A percentile compares a stretch with the other conserved stretches of the same genome.
These are phyloP conservation scores for Myotis lucifugus DNA, from an alignment of 2,113 vertebrate species.

Conservation along the genomic window DNA sequence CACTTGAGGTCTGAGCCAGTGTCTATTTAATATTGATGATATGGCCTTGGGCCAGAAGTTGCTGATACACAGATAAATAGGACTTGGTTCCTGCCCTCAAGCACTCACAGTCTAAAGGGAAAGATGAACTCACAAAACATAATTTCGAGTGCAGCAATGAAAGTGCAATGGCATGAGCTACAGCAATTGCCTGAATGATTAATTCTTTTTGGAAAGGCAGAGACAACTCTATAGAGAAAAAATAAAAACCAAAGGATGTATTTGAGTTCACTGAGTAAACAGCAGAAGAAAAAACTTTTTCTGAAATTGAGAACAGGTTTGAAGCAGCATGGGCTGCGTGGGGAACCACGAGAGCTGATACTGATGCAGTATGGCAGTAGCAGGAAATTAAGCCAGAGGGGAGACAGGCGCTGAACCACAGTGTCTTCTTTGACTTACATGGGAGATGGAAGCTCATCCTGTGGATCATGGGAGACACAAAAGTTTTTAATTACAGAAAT, in stretches of 20 bases:
- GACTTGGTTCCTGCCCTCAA: constrained; percentile 16
- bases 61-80: constrained; percentile 44
- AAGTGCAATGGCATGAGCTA: neutral
- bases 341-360: neutral
- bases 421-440: neutral
- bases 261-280: constrained; percentile 5
- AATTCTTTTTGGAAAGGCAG: constrained; percentile 58
- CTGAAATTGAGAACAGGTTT: neutral
- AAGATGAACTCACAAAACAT: constrained; percentile 54
- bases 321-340: neutral
- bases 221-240: constrained; percentile 34
- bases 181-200: neutral
- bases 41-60: constrained; percentile 39
- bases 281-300: neutral
- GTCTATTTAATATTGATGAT: constrained; percentile 52
- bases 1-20: neutral
- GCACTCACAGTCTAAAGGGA: constrained; percentile 34
- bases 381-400: neutral
- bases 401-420: neutral
- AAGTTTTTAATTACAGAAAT: neutral
- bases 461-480: neutral
- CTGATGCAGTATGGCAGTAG: accelerated
- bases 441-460: neutral
- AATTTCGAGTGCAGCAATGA: constrained; percentile 40
- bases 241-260: neutral